Evolutionary conservation across 2,888 invertebrate species (phyloP).

Genomic region (Iphiclides podalirius): DNA sequence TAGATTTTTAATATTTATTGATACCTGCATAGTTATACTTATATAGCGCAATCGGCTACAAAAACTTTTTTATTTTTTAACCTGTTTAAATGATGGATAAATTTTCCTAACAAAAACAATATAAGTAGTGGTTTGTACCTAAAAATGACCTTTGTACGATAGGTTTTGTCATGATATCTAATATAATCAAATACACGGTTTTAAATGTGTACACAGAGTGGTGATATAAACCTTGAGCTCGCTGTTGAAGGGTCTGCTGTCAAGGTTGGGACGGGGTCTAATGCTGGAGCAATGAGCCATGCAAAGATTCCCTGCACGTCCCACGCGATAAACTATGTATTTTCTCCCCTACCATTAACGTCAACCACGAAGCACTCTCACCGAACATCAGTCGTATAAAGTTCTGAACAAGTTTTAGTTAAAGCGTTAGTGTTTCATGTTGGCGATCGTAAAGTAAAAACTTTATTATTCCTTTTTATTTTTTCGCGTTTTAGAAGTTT

Average conservation of each 20-base stretch:
- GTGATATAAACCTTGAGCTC: constrained; percentile 17
- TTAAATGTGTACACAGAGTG: too few relatives aligned
- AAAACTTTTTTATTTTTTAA: too few relatives aligned
- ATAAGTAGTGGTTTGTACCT: too few relatives aligned
- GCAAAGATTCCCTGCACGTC: constrained; percentile 22
- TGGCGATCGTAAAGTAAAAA: background rate
- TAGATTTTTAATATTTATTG: too few relatives aligned
- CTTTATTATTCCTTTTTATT: constrained; percentile 3
- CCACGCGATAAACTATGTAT: constrained; percentile 19
- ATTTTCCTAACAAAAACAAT: too few relatives aligned
- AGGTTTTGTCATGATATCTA: too few relatives aligned
- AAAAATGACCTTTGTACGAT: too few relatives aligned
- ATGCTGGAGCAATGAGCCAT: constrained; percentile 21
- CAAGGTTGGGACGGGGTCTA: constrained; percentile 20
- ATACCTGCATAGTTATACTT: too few relatives aligned
- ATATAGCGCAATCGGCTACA: too few relatives aligned
- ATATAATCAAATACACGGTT: too few relatives aligned
- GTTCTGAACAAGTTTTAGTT: constrained; percentile 13
- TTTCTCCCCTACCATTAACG: constrained; percentile 19
- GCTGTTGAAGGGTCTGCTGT: constrained; percentile 10
- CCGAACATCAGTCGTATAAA: constrained; percentile 4
- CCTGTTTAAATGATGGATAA: too few relatives aligned
- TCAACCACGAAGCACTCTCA: constrained; percentile 7
- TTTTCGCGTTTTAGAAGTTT: background rate
- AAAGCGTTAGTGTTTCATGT: constrained; percentile 1